A percentile compares a stretch with the other conserved stretches of the same genome.
phyloP scores from a whole-genome alignment of 2,888 invertebrate genomes.

The Eristalis intricaria region DNA sequence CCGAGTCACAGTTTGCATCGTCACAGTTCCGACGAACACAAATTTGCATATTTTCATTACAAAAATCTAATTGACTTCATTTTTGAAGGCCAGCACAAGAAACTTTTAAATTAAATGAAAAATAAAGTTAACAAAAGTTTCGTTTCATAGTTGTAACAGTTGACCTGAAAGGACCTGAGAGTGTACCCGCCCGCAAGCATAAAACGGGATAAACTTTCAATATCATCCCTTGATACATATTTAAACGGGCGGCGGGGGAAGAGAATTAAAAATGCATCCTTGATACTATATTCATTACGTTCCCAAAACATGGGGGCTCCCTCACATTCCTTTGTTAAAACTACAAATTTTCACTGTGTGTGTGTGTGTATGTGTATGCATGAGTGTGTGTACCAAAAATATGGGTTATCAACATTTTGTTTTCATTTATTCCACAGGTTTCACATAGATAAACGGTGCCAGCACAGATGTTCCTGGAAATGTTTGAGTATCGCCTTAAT shows the following conservation, averaged over 20 bases:
- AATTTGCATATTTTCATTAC: not conserved
- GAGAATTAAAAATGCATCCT: constrained; percentile 45
- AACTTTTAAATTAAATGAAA: constrained; percentile 9
- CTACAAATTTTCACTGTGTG: not conserved
- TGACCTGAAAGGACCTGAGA: constrained; percentile 20
- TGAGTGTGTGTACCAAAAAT: not conserved
- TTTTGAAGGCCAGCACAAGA: not conserved
- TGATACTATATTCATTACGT: constrained; percentile 39
- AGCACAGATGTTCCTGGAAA: constrained; percentile 97
- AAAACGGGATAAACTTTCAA: constrained; percentile 19
- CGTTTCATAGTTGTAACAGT: constrained; percentile 6
- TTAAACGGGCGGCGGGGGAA: not conserved
- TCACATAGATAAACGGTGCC: constrained; percentile 96
- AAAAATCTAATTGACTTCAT: constrained; percentile 7
- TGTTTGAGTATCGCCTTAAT: constrained; percentile 97
- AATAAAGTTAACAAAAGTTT: constrained; percentile 30
- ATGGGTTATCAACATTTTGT: constrained; percentile 28
- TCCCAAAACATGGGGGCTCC: not conserved
- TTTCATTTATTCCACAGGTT: constrained; percentile 82
- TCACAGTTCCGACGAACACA: not conserved
- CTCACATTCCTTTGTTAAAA: not conserved
- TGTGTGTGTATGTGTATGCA: not conserved
- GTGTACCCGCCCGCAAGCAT: not conserved
- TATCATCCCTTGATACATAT: constrained; percentile 20
- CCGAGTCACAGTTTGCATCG: not conserved